A percentile compares a stretch with the other conserved stretches of the same genome.
Evolutionary conservation across 2,888 invertebrate species (phyloP).

Genomic region (Epinotia demarniana): DNA sequence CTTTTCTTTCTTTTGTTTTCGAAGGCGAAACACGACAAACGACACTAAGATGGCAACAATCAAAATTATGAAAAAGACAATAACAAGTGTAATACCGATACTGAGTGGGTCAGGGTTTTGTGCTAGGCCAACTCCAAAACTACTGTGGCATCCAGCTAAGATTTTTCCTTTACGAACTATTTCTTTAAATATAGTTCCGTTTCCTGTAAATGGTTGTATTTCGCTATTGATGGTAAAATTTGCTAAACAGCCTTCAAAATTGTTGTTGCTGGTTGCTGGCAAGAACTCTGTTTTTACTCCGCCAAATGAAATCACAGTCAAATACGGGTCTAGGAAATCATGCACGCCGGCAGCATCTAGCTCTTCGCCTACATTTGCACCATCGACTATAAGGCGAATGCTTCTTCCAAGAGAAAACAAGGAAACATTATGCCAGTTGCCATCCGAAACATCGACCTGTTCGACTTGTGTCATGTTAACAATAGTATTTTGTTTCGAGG

Average conservation of each 20-base stretch:
- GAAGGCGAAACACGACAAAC: constrained; percentile 95
- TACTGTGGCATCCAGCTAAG: constrained; percentile 89
- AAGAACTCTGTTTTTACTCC: constrained; percentile 88
- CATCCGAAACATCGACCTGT: constrained; percentile 88
- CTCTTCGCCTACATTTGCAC: constrained; percentile 90
- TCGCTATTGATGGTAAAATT: constrained; percentile 96
- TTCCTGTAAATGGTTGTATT: constrained; percentile 94
- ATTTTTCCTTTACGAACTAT: constrained; percentile 89
- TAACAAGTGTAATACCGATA: constrained; percentile 96
- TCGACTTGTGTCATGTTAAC: constrained; percentile 92
- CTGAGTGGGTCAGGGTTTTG: constrained; percentile 94
- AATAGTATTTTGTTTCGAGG: constrained; percentile 90
- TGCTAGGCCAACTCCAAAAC: constrained; percentile 90
- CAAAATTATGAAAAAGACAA: constrained; percentile 96
- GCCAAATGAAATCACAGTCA: constrained; percentile 92
- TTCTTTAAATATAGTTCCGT: constrained; percentile 91
- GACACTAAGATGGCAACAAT: constrained; percentile 95
- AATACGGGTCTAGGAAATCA: constrained; percentile 95
- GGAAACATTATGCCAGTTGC: constrained; percentile 95
- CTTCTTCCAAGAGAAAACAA: constrained; percentile 89
- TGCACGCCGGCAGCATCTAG: constrained; percentile 94
- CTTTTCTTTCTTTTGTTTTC: constrained; percentile 95
- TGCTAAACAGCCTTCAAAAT: constrained; percentile 95
- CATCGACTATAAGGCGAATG: constrained; percentile 89
- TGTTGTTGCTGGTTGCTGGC: constrained; percentile 82